A percentile compares a stretch with the other conserved stretches of the same genome.
phyloP scores from a whole-genome alignment of 2,888 invertebrate species.

The Drosophila austrosaltans region DNA sequence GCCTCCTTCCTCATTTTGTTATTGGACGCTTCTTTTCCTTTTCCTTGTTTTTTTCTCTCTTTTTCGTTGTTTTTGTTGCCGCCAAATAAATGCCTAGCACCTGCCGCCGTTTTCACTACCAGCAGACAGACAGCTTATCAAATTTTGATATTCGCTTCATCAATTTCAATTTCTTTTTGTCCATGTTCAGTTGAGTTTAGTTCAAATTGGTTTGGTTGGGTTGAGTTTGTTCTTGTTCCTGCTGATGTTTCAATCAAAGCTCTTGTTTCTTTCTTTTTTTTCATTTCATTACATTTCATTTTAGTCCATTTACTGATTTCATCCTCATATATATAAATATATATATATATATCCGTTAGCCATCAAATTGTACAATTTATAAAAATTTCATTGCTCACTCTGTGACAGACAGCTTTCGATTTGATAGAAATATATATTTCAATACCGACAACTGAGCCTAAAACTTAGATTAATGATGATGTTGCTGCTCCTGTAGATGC shows the following conservation, averaged over 20 bases:
- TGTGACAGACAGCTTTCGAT: conserved; percentile 78
- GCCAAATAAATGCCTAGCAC: conserved; percentile 65
- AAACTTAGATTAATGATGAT: conserved; percentile 75
- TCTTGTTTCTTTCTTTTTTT: background rate
- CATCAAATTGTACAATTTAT: conserved; percentile 71
- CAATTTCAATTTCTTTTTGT: conserved; percentile 68
- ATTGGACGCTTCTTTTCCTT: conserved; percentile 41
- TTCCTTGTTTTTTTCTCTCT: conserved; percentile 38
- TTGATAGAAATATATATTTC: conserved; percentile 76
- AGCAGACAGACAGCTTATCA: conserved; percentile 61
- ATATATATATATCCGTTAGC: conserved; percentile 41
- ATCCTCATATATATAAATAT: background rate
- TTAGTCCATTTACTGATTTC: conserved; percentile 27
- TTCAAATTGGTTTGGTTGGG: background rate
- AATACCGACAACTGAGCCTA: conserved; percentile 54
- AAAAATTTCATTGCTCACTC: conserved; percentile 72
- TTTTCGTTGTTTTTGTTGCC: conserved; percentile 42
- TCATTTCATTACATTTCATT: conserved; percentile 1
- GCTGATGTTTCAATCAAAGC: conserved; percentile 65
- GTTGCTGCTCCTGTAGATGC: conserved; percentile 18
- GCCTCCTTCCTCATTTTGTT: background rate
- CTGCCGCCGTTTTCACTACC: conserved; percentile 60
- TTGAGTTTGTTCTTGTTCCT: background rate
- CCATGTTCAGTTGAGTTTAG: conserved; percentile 27
- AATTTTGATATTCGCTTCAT: conserved; percentile 65